Percentiles rank a stretch among this genome's conserved stretches.
Evolutionary conservation across 37 sponge, comb jelly and placozoan species (phyloP).

Genomic region (Crambe crambe): DNA sequence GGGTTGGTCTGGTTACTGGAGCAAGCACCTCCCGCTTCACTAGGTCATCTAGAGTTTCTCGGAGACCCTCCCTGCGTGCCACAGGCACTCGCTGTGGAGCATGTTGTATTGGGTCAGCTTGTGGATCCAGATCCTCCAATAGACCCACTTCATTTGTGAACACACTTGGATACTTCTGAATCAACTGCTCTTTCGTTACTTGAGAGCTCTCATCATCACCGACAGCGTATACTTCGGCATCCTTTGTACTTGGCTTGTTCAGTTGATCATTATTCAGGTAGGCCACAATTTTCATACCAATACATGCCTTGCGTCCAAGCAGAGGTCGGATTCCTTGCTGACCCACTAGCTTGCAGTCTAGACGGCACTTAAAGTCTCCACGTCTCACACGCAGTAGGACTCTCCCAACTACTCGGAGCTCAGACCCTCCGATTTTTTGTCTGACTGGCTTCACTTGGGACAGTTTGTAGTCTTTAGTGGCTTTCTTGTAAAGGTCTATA

Average conservation of each 20-base stretch:
- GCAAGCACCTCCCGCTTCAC: slow-evolving; percentile 34
- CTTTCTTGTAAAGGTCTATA: slow-evolving; percentile 33
- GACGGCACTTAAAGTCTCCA: neutral
- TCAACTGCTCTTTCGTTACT: too few species aligned
- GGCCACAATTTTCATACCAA: slow-evolving; percentile 24
- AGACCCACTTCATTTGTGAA: slow-evolving; percentile 33
- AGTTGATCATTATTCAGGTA: slow-evolving; percentile 36
- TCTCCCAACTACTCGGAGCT: slow-evolving; percentile 34
- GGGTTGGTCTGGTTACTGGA: slow-evolving; percentile 52
- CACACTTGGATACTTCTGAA: slow-evolving; percentile 10
- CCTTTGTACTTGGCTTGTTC: too few species aligned
- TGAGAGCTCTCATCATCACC: too few species aligned
- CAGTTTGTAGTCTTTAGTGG: slow-evolving; percentile 2
- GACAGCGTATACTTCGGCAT: too few species aligned
- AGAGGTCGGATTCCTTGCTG: slow-evolving; percentile 14
- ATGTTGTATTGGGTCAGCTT: slow-evolving; percentile 30
- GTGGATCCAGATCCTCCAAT: slow-evolving; percentile 20
- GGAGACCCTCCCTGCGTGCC: slow-evolving; percentile 32
- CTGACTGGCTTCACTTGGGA: neutral
- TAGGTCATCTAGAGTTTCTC: slow-evolving; percentile 44
- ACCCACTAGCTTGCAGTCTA: slow-evolving; percentile 39
- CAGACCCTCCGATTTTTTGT: slow-evolving; percentile 27
- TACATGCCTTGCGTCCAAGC: slow-evolving; percentile 35
- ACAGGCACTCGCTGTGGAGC: slow-evolving; percentile 49
- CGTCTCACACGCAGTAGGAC: slow-evolving; percentile 9